Percentiles rank a stretch among this genome's conserved stretches.
Evolutionary conservation across 2,888 invertebrate genomes (phyloP).

Genomic region (Dynastes grantii): DNA sequence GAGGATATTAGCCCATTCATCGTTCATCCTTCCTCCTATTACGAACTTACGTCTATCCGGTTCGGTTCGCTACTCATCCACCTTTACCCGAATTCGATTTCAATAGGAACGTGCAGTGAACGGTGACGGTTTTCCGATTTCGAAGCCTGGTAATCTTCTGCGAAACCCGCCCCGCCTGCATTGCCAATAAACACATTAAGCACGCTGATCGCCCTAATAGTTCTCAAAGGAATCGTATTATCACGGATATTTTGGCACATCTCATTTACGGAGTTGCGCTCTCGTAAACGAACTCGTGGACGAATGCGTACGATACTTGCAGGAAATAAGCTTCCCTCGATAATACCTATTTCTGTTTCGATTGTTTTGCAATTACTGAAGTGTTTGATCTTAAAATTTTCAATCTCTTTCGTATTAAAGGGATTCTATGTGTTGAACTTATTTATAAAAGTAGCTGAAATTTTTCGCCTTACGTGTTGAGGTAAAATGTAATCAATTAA

Average conservation of each 20-base stretch:
- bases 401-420: too few relatives aligned
- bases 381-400: too few relatives aligned
- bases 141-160: conserved; percentile 35
- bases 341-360: too few relatives aligned
- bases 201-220: conserved; percentile 45
- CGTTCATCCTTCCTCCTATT: conserved; percentile 25
- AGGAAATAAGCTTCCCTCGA: too few relatives aligned
- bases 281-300: too few relatives aligned
- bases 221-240: conserved; percentile 46
- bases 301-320: neutral
- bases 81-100: conserved; percentile 42
- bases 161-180: conserved; percentile 30
- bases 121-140: conserved; percentile 39
- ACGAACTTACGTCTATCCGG: conserved; percentile 43
- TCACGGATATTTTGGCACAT: conserved; percentile 46
- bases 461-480: too few relatives aligned
- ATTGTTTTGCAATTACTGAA: too few relatives aligned
- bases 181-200: conserved; percentile 45
- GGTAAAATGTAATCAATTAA: too few relatives aligned
- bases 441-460: too few relatives aligned
- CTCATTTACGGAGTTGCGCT: conserved; percentile 20
- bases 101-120: conserved; percentile 32
- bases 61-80: conserved; percentile 45
- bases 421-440: too few relatives aligned
- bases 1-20: conserved; percentile 46